These are phyloP conservation scores for Peromyscus aztecus DNA, from an alignment of 2,797 vertebrate species.

Conservation along the genomic window DNA sequence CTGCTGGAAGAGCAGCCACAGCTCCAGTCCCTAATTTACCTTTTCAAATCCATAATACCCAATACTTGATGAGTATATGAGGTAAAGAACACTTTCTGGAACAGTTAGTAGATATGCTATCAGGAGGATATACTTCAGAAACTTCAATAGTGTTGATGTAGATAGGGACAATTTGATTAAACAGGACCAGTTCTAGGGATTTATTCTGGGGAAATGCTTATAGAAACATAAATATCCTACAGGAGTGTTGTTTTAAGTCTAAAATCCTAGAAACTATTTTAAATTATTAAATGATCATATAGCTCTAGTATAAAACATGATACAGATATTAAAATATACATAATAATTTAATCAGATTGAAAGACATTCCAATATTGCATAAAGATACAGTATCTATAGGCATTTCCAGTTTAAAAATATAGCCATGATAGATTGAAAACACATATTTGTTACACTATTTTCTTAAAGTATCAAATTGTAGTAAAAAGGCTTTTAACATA, in stretches of 20 bases:
- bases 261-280: slow-evolving; percentile 4
- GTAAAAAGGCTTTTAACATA: neutral
- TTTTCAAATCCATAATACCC: neutral
- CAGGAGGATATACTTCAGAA: slow-evolving; percentile 17
- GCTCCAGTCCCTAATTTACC: neutral
- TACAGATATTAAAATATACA: neutral
- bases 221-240: neutral
- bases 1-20: neutral
- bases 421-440: neutral
- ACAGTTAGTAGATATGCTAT: neutral
- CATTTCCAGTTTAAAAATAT: neutral
- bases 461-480: slow-evolving; percentile 23
- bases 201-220: slow-evolving; percentile 20
- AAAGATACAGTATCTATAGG: neutral
- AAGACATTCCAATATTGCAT: neutral
- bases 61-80: neutral
- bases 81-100: neutral
- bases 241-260: slow-evolving; percentile 34
- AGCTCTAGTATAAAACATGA: neutral
- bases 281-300: slow-evolving; percentile 11
- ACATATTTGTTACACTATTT: neutral
- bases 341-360: slow-evolving; percentile 37
- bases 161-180: neutral
- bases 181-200: slow-evolving; percentile 40
- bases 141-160: slow-evolving; percentile 45